Base-by-base conservation (phyloP, 2,888 invertebrate genomes). In the Ischnura elegans region DNA sequence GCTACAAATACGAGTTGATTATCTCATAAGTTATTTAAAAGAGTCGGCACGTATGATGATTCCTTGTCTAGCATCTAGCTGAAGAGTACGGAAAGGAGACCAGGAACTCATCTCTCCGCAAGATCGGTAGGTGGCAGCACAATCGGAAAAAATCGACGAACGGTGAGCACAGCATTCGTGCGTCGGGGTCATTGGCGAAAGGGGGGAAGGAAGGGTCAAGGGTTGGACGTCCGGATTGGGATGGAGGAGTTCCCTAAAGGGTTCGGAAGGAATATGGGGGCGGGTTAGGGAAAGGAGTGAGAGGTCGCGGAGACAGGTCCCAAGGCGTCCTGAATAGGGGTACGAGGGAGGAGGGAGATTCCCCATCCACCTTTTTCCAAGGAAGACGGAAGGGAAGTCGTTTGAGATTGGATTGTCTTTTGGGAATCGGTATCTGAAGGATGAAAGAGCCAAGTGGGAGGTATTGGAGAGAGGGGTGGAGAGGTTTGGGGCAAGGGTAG, bases 401-500 rank as follows among this genome's bases (percentile, higher is more conserved):
- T 76, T 76, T 76, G 29, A 76, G 76, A 76, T 76, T 76, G 76
- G 76, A 76, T 76, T 76, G 76, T 76, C 76, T 76, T 76, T 76
- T 76, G 76, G 76, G 76, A 76, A 76, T 76, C 76, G 76, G 76
- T 76, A 76, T 76, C 76, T 76, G 76, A 76, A 76, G 76, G 76
- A 76, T 76, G 76, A 76, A 76, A 76, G 76, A 76, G 76, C 29
- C 76, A 61, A 61, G 61, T n/a, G 61, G 61, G 61, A 61, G 61
- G 61, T 5, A 51, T 51, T 51, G 51, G 51, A 51, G 51, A 61
- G 61, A 25, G 4, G 36, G 8, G 8, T 2, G 13, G 76, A 13
- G 36, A 76, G 76, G 29, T 6, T 29, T 8, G 61, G n/a, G 76
- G n/a, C n/a, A n/a, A n/a, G n/a, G n/a, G n/a, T n/a, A n/a, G 76